Conservation (phyloP, 2,888 invertebrate species). For the Drosophila niveifrons region DNA sequence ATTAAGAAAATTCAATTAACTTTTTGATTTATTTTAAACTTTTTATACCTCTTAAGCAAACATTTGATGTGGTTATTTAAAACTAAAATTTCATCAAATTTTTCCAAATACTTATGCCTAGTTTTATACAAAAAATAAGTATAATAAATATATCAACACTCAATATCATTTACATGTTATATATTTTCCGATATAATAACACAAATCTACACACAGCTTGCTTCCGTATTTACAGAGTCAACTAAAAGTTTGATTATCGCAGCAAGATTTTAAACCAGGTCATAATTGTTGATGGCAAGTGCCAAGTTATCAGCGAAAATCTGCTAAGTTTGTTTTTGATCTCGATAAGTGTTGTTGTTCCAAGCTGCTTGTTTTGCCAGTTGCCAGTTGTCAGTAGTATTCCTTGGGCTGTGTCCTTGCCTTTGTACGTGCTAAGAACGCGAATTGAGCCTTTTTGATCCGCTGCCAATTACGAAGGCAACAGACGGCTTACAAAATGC, state of each 20-base stretch:
- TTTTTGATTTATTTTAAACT: too few species aligned
- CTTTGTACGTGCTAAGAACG: slow-evolving; percentile 27
- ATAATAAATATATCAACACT: background rate
- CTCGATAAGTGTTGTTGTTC: slow-evolving; percentile 11
- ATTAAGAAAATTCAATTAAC: too few species aligned
- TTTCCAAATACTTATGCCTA: too few species aligned
- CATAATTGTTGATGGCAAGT: background rate
- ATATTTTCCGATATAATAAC: too few species aligned
- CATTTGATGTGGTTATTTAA: too few species aligned
- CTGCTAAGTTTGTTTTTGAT: slow-evolving; percentile 14
- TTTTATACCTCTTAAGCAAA: too few species aligned
- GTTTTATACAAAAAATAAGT: background rate
- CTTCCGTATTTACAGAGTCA: background rate
- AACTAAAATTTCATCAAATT: too few species aligned
- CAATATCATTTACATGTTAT: too few species aligned
- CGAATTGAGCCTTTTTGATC: slow-evolving; percentile 47
- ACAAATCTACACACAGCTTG: background rate
- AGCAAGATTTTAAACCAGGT: background rate
- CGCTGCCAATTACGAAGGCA: slow-evolving; percentile 54
- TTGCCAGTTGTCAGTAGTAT: background rate
- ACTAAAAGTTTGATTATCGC: background rate
- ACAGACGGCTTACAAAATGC: slow-evolving; percentile 47
- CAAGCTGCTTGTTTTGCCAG: background rate
- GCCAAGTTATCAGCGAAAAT: background rate
- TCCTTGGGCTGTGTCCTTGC: background rate